These are phyloP conservation scores for Crocidura indochinensis DNA, from an alignment of 2,797 vertebrate genomes.

Conservation along the genomic window DNA sequence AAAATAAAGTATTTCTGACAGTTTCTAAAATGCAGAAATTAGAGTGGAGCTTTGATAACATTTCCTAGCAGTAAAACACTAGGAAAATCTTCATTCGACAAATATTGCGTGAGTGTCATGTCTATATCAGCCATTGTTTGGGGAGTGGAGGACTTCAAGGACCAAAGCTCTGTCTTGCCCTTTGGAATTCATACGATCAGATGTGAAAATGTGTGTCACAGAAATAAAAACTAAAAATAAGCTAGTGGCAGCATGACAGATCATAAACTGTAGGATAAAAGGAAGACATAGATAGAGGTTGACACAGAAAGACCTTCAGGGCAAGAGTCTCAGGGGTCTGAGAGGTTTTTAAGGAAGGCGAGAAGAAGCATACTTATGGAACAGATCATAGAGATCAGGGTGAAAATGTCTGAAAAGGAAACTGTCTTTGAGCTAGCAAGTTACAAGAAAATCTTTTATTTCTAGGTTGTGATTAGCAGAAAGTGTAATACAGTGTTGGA, in stretches of 20 bases:
- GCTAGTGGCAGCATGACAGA: no score
- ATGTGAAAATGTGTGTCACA: background rate
- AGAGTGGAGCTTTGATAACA: background rate
- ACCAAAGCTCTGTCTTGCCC: no score
- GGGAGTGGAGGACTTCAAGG: no score
- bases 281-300: background rate
- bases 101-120: background rate
- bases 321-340: no score
- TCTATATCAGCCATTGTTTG: background rate
- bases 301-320: background rate
- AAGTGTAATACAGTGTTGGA: background rate
- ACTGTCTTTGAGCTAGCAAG: background rate
- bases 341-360: background rate
- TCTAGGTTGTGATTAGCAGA: background rate
- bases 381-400: background rate
- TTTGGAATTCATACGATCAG: background rate
- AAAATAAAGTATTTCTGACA: background rate
- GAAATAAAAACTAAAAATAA: background rate
- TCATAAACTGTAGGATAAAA: background rate
- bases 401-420: background rate
- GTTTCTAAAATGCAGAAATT: conserved; percentile 4
- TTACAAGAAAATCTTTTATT: background rate
- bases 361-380: background rate
- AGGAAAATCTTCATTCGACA: background rate
- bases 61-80: background rate